Conservation (phyloP, 2,797 vertebrate species). For the Numenius phaeopus region DNA sequence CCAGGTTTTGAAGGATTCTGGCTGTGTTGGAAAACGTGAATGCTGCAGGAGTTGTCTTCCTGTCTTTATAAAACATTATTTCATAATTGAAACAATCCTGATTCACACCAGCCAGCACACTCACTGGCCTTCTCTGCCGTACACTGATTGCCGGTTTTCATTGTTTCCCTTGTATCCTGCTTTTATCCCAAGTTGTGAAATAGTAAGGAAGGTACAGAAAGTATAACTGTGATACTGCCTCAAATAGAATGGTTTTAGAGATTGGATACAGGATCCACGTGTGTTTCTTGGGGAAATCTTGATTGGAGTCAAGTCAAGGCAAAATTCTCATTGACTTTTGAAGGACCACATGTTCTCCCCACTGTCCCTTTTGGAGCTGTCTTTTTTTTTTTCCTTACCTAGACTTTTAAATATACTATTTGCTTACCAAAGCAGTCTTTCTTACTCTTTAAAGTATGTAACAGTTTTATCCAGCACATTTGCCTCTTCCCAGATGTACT, state of each 20-base stretch:
- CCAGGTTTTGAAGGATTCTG: slow-evolving; percentile 44
- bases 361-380: neutral
- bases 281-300: neutral
- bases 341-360: neutral
- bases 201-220: neutral
- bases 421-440: neutral
- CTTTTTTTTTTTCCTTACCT: neutral
- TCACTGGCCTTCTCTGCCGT: neutral
- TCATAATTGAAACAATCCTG: neutral
- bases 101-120: neutral
- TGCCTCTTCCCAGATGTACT: neutral
- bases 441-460: neutral
- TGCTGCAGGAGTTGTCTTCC: slow-evolving; percentile 1
- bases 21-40: neutral
- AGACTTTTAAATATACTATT: neutral
- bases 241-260: neutral
- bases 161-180: neutral
- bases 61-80: neutral
- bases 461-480: neutral
- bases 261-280: neutral
- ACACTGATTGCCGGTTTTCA: neutral
- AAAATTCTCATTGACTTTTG: neutral
- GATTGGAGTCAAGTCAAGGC: neutral
- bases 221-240: neutral
- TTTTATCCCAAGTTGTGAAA: neutral